Base-by-base conservation (phyloP, 2,113 vertebrate genomes). In the Mellivora capensis region DNA sequence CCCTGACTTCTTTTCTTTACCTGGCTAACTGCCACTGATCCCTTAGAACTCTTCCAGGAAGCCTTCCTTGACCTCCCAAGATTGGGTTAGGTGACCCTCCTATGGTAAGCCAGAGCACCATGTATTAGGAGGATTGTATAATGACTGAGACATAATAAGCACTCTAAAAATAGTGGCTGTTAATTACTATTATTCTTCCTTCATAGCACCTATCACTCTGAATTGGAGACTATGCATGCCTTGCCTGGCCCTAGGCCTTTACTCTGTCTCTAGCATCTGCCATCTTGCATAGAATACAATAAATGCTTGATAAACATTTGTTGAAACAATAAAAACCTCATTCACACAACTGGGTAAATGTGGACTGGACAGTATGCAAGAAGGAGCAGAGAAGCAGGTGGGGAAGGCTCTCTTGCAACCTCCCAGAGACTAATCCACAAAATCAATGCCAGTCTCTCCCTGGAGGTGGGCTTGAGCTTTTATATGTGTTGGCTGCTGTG, bases 281-380 rank as follows among this genome's bases (percentile, higher is more conserved):
- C 44, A 81, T 37, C 49, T 23, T 64, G 34, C 69, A 69, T 39
- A 92, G n/a, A 18, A 77, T 14, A 34, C 18, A 34, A 23, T 17
- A 54, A 29, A 6, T n/a, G 25, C 27, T 77, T 94, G 71, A 90
- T 31, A 90, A 93, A 87, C 97, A 85, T 79, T 91, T 88, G 72
- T 61, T 86, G 69, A 62, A 49, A 62, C 18, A 95, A 80, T 72
- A 90, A 81, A 90, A 81, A 17, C 59, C 27, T 88, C 39, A 34
- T 62, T 96, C 59, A 62, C 42, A 84, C 49, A 80, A 92, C 79
- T 79, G 21, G 39, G 92, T 67, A 84, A 96, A 91, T 80, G 72
- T 25, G n/a, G 44, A 31, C n/a, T 49, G 49, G n/a, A 69, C 4
- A 79, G 13, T 21, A 3, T 44, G 23, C 4, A 31, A 23, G 29